Percentiles rank a stretch among this genome's conserved stretches.
These are phyloP conservation scores for Dromaius novaehollandiae DNA, from an alignment of 2,113 vertebrate genomes.

Conservation along the genomic window DNA sequence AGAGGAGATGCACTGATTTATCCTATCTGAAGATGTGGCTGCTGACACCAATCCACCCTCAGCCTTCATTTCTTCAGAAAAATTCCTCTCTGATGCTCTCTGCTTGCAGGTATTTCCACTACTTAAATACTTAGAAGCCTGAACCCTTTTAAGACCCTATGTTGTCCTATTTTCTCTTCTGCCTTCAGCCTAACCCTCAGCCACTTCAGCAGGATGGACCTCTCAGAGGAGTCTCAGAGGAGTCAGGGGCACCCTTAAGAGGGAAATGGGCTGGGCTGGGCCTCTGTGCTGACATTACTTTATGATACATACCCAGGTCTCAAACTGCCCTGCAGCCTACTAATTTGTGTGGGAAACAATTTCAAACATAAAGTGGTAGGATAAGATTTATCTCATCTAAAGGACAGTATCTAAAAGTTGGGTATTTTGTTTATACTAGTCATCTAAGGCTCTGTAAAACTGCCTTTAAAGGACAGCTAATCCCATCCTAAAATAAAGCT, in stretches of 20 bases:
- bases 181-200: neutral
- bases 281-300: neutral
- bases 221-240: neutral
- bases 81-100: neutral
- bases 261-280: neutral
- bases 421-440: too few relatives aligned
- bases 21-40: neutral
- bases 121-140: accelerated
- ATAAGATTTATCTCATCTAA: too few relatives aligned
- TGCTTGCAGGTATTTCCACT: neutral
- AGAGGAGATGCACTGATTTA: neutral
- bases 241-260: neutral
- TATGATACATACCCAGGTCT: neutral
- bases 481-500: too few relatives aligned
- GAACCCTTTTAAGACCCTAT: neutral
- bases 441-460: too few relatives aligned
- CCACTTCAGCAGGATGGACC: neutral
- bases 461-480: too few relatives aligned
- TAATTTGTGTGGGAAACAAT: neutral
- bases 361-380: neutral
- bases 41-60: neutral
- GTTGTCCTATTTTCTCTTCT: neutral
- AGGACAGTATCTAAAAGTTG: too few relatives aligned
- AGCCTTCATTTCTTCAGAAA: neutral
- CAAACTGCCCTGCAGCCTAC: neutral